A percentile compares a stretch with the other conserved stretches of the same genome.
phyloP scores from a whole-genome alignment of 1,140 invertebrate species.

The Drosophila kepulauana region DNA sequence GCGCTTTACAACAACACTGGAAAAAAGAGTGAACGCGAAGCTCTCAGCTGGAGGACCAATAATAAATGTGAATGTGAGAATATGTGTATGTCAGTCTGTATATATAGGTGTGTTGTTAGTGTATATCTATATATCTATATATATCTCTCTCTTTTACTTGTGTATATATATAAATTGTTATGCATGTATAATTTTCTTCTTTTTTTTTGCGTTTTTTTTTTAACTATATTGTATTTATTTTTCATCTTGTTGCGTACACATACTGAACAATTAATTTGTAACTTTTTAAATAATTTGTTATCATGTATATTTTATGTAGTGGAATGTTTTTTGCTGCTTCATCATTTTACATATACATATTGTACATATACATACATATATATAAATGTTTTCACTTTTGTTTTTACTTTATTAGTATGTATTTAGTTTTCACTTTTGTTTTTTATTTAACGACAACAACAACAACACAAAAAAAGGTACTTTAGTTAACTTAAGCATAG shows the following conservation, averaged over 20 bases:
- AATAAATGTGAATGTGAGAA: conserved; percentile 18
- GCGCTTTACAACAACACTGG: conserved; percentile 9
- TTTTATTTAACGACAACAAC: conserved; percentile 64
- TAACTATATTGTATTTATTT: conserved; percentile 29
- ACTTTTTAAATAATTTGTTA: conserved; percentile 32
- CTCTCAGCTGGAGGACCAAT: conserved; percentile 12
- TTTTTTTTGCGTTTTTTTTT: background rate
- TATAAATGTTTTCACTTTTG: conserved; percentile 32
- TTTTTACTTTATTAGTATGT: conserved; percentile 4
- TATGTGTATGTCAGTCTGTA: conserved; percentile 54
- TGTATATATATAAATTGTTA: conserved; percentile 24
- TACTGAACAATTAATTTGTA: conserved; percentile 43
- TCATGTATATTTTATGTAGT: conserved; percentile 17
- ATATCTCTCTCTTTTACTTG: conserved; percentile 10
- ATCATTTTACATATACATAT: conserved; percentile 22
- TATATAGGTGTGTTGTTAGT: conserved; percentile 24
- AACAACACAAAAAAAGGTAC: conserved; percentile 69
- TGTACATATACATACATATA: conserved; percentile 13
- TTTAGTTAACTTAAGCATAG: conserved; percentile 68
- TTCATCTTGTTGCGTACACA: conserved; percentile 32
- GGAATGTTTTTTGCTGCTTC: conserved; percentile 23
- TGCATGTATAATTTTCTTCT: conserved; percentile 27
- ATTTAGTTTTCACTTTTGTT: conserved; percentile 12
- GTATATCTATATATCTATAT: conserved; percentile 25
- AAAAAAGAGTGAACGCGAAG: background rate